Percentiles rank a stretch among this genome's conserved stretches.
phyloP scores from a whole-genome alignment of 2,113 vertebrate species.

The Otolemur garnettii region DNA sequence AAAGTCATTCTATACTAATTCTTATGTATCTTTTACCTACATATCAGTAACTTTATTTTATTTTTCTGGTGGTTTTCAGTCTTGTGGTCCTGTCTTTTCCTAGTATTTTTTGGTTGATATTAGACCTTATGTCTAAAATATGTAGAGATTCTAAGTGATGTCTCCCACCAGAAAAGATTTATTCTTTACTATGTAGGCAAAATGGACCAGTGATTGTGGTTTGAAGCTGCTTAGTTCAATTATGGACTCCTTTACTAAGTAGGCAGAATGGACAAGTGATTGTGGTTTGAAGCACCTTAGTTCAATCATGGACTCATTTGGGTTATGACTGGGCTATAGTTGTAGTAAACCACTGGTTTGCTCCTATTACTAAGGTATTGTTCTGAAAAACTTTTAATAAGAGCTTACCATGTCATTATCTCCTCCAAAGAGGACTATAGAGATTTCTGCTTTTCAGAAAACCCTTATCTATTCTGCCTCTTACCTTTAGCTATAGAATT shows the following conservation, averaged over 20 bases:
- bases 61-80: conserved; percentile 21
- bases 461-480: neutral
- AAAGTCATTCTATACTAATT: conserved; percentile 24
- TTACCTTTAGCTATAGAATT: conserved; percentile 43
- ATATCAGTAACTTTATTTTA: conserved; percentile 16
- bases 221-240: neutral
- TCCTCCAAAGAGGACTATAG: neutral
- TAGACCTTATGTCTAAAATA: conserved; percentile 47
- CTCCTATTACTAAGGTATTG: neutral
- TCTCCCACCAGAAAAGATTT: neutral
- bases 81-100: neutral
- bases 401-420: neutral
- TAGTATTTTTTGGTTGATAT: conserved; percentile 36
- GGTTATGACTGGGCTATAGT: neutral
- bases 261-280: neutral
- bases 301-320: neutral
- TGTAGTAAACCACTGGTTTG: neutral
- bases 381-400: neutral
- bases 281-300: neutral
- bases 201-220: neutral
- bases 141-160: neutral
- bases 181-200: neutral
- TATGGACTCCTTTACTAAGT: neutral
- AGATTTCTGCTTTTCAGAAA: conserved; percentile 27
- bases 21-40: neutral